Percentiles rank a stretch among this genome's conserved stretches.
Conservation (phyloP, 2,113 vertebrate genomes). For the human region GRCh38 chr1:87300501-87301000, state of each 20-base stretch:
- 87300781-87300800: slow-evolving; percentile 71
- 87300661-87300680: not conserved
- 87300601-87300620: not conserved
- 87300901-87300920: slow-evolving; percentile 77
- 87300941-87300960: slow-evolving; percentile 78
- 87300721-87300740: not conserved
- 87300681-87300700: not conserved
- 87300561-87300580: not conserved
- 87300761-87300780: slow-evolving; percentile 70
- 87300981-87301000: slow-evolving; percentile 76
- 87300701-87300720: slow-evolving; percentile 36
- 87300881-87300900: slow-evolving; percentile 77
- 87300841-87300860: slow-evolving; percentile 81
- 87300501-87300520: not conserved
- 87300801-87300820: slow-evolving; percentile 70
- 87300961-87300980: slow-evolving; percentile 77
- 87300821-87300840: slow-evolving; percentile 80
- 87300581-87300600: not conserved
- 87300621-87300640: slow-evolving; percentile 34
- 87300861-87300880: slow-evolving; percentile 74
- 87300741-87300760: slow-evolving; percentile 69
- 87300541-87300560: not conserved
- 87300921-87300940: slow-evolving; percentile 72
- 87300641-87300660: slow-evolving; percentile 46
- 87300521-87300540: not conserved